These are phyloP conservation scores for Trichogramma pretiosum DNA, from an alignment of 1,140 invertebrate species.

Conservation along the genomic window DNA sequence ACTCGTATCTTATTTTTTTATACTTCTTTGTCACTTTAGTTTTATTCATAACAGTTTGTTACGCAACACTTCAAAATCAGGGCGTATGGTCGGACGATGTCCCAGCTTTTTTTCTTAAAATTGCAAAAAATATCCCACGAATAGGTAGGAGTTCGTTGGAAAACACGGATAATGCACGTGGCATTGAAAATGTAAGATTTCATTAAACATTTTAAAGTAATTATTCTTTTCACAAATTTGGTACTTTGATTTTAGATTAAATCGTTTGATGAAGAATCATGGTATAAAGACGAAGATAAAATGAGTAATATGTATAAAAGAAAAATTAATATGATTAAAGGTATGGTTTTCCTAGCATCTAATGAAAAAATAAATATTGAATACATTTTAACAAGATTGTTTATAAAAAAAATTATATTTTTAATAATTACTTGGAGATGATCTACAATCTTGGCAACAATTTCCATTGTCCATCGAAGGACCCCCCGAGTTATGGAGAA, in stretches of 20 bases:
- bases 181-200: too few species aligned
- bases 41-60: slow-evolving; percentile 2
- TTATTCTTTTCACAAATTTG: neutral
- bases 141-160: slow-evolving; percentile 35
- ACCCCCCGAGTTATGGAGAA: slow-evolving; percentile 33
- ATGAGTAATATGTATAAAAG: slow-evolving; percentile 22
- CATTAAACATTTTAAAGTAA: neutral
- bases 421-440: too few species aligned
- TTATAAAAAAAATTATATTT: slow-evolving; percentile 6
- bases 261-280: neutral
- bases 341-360: too few species aligned
- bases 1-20: too few species aligned
- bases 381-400: too few species aligned
- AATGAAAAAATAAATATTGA: too few species aligned
- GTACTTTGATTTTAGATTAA: neutral
- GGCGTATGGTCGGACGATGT: slow-evolving; percentile 23
- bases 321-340: too few species aligned
- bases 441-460: slow-evolving; percentile 28
- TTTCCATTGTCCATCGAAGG: slow-evolving; percentile 37
- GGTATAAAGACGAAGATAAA: slow-evolving; percentile 10
- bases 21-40: slow-evolving; percentile 6
- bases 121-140: slow-evolving; percentile 41
- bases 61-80: slow-evolving; percentile 4
- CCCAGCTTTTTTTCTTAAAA: slow-evolving; percentile 44
- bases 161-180: too few species aligned